Evolutionary conservation across 2,113 vertebrate species (phyloP), one percentile per base, ranked within the genome.

Genomic region (Hipposideros armiger): DNA sequence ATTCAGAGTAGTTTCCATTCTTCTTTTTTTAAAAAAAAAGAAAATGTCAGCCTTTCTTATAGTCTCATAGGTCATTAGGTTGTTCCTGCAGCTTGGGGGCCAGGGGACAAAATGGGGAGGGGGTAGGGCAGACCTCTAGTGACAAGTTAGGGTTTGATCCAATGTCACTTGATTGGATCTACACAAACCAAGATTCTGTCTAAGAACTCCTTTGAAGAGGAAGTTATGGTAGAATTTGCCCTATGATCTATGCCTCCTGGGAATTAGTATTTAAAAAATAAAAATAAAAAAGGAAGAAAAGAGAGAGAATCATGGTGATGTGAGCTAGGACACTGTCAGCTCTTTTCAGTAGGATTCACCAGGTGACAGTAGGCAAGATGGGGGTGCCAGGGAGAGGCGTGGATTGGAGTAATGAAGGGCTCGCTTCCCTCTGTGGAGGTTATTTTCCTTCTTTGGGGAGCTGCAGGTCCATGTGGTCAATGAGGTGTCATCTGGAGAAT

Each of bases 201-300:
- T 32, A 52, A 83, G 86, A 60, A 20, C 40, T n/a, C 26, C 87
- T 87, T 78, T 95, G 86, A 87, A 74, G 66, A 87, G 74, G 47
- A 72, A 40, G 26, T 28, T 1, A 56, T 67, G 5, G 28, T 78
- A 93, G 50, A 45, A 42, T 32, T 50, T 69, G 42, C 45, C 58
- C 77, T 54, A 2, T 80, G 42, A 69, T 74, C 69, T 69, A 94
- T 80, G 83, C 64, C 87, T 91, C 24, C 64, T 30, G 6, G 26
- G n/a, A 73, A 86, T 32, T 62, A 10, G 2, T 22, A 69, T 54
- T 80, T 30, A 58, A 19, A 78, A 66, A n/a, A 40, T 52, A 42
- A 74, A 84, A 40, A 28, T 17, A 32, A 5, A 28, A 14, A 26
- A 47, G 8, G 5, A 70, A 26, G 19, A n/a, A 73, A 4, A 22